A percentile compares a stretch with the other conserved stretches of the same genome.
phyloP scores from a whole-genome alignment of 2,797 vertebrate species.

The Poliocrania exsul region DNA sequence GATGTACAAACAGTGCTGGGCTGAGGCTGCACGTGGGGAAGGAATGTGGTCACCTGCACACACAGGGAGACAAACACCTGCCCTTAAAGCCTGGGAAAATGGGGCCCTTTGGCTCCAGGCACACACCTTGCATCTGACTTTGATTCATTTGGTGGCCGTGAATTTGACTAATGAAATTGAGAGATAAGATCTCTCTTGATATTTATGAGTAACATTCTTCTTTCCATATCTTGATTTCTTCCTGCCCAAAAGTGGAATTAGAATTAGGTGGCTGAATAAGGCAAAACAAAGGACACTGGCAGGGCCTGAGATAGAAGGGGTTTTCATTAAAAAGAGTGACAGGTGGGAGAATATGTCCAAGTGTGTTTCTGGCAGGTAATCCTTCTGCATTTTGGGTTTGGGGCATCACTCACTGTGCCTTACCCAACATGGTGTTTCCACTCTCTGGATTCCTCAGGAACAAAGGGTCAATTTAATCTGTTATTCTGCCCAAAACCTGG shows the following conservation, averaged over 20 bases:
- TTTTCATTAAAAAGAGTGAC: conserved; percentile 36
- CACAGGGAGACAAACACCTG: neutral
- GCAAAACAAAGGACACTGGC: neutral
- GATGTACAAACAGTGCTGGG: neutral
- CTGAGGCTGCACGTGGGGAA: neutral
- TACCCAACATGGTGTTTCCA: neutral
- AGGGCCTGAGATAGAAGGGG: neutral
- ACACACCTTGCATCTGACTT: neutral
- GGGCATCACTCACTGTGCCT: neutral
- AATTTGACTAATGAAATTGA: neutral
- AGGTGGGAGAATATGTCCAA: neutral
- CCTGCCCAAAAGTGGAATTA: neutral
- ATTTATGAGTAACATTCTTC: neutral
- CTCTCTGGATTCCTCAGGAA: neutral
- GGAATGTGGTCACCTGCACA: fast-evolving
- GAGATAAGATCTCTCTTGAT: neutral
- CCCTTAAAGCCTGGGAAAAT: fast-evolving
- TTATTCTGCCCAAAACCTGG: neutral
- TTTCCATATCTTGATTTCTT: neutral
- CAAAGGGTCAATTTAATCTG: neutral
- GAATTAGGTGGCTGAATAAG: neutral
- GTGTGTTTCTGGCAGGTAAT: conserved; percentile 13
- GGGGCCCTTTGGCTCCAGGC: neutral
- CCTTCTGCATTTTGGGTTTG: neutral
- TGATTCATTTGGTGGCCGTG: neutral